Evolutionary conservation across 2,888 invertebrate genomes (phyloP).

Genomic region (Eupithecia pulchellata): DNA sequence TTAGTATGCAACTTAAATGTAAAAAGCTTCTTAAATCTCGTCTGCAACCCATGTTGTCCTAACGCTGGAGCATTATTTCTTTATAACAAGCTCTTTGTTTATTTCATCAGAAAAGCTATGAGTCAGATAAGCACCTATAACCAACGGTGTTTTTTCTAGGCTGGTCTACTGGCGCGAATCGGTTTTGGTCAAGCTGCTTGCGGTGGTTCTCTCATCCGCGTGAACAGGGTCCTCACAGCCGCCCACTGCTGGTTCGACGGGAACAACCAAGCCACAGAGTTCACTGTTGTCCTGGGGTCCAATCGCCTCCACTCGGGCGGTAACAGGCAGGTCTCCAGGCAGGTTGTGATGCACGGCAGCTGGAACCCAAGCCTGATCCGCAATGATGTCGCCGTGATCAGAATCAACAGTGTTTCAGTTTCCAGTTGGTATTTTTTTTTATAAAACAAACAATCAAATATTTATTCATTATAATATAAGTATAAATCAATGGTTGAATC

Average conservation of each 20-base stretch:
- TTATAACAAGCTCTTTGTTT: not conserved
- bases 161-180: conserved; percentile 49
- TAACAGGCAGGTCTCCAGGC: conserved; percentile 49
- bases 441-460: no score
- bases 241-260: conserved; percentile 69
- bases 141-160: conserved; percentile 51
- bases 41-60: no score
- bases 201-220: conserved; percentile 58
- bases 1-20: no score
- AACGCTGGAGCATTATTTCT: not conserved
- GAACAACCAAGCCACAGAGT: conserved; percentile 52
- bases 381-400: conserved; percentile 63
- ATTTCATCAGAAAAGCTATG: not conserved
- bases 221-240: conserved; percentile 52
- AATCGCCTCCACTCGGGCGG: conserved; percentile 60
- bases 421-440: conserved; percentile 47
- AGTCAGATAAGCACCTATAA: not conserved
- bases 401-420: conserved; percentile 39
- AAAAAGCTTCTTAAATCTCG: no score
- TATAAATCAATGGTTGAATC: not conserved
- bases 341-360: conserved; percentile 54
- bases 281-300: conserved; percentile 65
- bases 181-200: conserved; percentile 53
- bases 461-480: no score
- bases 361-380: conserved; percentile 55